Evolutionary conservation across 2,888 invertebrate genomes (phyloP), one percentile per base, ranked within the genome.

Genomic region (Lithosia quadra): DNA sequence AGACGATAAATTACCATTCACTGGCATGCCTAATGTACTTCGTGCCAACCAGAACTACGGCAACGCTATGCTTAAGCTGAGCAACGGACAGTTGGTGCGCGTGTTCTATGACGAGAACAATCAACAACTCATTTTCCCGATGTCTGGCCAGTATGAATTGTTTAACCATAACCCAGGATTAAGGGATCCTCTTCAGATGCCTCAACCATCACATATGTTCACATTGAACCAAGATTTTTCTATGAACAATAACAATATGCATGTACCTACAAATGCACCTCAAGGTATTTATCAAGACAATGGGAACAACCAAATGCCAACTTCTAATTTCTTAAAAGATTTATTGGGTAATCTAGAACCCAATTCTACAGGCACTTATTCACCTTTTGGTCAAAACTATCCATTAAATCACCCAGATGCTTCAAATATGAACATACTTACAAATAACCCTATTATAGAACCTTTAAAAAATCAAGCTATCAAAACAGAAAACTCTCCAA

Each of bases 321-420:
- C 93, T 60, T 96, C 95, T 22, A 94, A 96, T 79, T 93, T 97
- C 73, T 95, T 97, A 69, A 97, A 97, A 81, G 97, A 97, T 89
- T 93, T 97, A 58, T 95, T 97, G 65, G 97, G 97, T 13, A 97
- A 97, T 86, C 96, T 97, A 96, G 96, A 96, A 49, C 97, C 97
- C 8, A 97, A 96, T 85, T 96, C 96, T 43, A 96, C 96, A 66
- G 97, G 97, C 21, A 97, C 97, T 11, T 97, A 97, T 83, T 97
- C 96, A 67, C 97, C 97, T 0, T 97, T 97, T 90, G 97, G 97
- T 2, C 96, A 95, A 82, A 94, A 95, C 71, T 95, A 95, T 76
- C 94, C 95, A 11, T 86, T 95, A 21, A 96, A 95, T 77, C 95
- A 94, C 73, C 95, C 93, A 13, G 93, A 94, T 81, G 89, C 91